Evolutionary conservation across 1,140 invertebrate species (phyloP).

Genomic region (Pseudoatta argentina): DNA sequence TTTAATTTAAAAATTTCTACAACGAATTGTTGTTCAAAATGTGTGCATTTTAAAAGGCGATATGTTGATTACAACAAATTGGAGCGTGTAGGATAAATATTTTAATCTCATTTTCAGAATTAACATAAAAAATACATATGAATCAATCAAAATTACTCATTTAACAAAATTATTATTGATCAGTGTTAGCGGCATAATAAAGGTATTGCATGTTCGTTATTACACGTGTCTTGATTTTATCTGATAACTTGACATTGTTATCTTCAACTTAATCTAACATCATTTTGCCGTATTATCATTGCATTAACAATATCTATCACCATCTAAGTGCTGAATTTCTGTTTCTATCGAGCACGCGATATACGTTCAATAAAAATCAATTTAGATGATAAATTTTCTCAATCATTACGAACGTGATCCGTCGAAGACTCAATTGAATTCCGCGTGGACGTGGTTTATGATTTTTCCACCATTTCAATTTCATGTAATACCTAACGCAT

Average conservation of each 20-base stretch:
- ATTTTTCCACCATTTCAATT: constrained; percentile 36
- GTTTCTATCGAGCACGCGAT: too few species aligned
- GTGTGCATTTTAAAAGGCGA: too few species aligned
- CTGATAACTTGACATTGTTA: constrained; percentile 1
- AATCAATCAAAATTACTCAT: too few species aligned
- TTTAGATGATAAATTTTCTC: constrained; percentile 9
- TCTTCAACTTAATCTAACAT: constrained; percentile 18
- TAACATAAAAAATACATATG: too few species aligned
- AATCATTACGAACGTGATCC: neutral
- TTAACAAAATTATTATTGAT: too few species aligned
- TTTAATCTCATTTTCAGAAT: too few species aligned
- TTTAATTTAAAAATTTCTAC: too few species aligned
- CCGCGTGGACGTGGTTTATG: neutral
- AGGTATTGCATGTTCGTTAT: neutral
- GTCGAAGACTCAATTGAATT: constrained; percentile 27
- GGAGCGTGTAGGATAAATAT: too few species aligned
- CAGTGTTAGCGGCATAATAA: neutral
- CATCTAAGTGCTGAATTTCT: neutral
- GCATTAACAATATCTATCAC: constrained; percentile 12
- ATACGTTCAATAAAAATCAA: neutral
- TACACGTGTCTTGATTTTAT: neutral
- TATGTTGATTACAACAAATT: too few species aligned
- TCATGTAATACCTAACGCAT: neutral
- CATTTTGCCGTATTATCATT: neutral
- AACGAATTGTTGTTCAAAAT: too few species aligned